phyloP scores from a whole-genome alignment of 2,797 vertebrate genomes.

The Botia kubotai region DNA sequence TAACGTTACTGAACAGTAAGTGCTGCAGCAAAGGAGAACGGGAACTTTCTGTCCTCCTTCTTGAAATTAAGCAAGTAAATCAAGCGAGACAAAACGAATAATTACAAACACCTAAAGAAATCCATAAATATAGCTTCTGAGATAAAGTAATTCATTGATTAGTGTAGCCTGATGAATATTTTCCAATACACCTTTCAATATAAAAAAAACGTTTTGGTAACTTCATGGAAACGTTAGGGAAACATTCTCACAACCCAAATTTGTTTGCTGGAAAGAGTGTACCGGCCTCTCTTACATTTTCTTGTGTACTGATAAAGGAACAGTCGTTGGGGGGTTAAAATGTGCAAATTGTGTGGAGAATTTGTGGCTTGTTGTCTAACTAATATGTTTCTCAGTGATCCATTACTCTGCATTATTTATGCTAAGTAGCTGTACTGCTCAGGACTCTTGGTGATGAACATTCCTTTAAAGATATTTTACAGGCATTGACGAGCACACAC shows the following conservation, averaged over 20 bases:
- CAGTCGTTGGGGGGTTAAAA: conserved; percentile 38
- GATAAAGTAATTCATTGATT: neutral
- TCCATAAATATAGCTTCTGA: conserved; percentile 16
- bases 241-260: too few relatives aligned
- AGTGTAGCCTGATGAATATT: neutral
- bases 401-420: conserved; percentile 82
- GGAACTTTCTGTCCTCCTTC: conserved; percentile 9
- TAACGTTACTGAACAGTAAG: neutral
- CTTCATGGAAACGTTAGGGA: too few relatives aligned
- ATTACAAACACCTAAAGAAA: conserved; percentile 33
- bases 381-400: conserved; percentile 72
- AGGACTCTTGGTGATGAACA: conserved; percentile 66
- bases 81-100: conserved; percentile 17
- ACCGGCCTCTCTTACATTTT: neutral
- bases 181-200: neutral
- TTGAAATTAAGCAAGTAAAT: conserved; percentile 34
- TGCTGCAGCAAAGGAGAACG: neutral
- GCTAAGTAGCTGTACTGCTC: conserved; percentile 74
- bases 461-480: conserved; percentile 65
- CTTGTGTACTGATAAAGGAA: conserved; percentile 6
- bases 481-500: conserved; percentile 61
- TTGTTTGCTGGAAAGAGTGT: neutral
- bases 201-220: too few relatives aligned
- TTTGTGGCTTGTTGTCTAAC: conserved; percentile 68
- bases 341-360: conserved; percentile 59